phyloP scores from a whole-genome alignment of 2,797 vertebrate genomes.

The Falco novaeseelandiae region DNA sequence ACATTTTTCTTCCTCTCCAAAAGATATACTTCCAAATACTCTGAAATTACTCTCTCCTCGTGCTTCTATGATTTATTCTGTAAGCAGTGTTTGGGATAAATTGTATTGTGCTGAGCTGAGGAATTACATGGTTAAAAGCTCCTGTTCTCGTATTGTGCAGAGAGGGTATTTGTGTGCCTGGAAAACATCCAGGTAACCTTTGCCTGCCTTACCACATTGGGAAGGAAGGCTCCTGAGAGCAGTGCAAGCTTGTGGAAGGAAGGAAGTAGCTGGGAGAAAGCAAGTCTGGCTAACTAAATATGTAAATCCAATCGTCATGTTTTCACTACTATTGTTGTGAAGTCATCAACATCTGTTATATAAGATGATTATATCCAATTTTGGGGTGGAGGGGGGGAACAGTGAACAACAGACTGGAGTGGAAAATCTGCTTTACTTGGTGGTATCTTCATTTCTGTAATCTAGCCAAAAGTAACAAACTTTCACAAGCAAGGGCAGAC shows the following conservation, averaged over 20 bases:
- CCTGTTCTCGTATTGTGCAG: background rate
- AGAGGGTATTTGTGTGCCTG: background rate
- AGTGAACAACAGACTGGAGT: background rate
- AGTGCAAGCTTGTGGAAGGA: background rate
- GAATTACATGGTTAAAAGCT: background rate
- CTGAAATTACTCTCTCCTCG: background rate
- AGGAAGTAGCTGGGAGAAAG: background rate
- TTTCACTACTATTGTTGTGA: background rate
- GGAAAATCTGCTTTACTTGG: background rate
- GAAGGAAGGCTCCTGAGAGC: background rate
- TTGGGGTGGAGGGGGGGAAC: background rate
- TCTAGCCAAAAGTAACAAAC: background rate
- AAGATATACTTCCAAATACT: background rate
- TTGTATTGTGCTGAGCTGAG: background rate
- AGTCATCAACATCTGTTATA: background rate
- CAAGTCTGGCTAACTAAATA: background rate
- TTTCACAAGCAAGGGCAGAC: background rate
- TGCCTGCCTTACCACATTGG: background rate
- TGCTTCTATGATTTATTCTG: background rate
- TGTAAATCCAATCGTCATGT: accelerated
- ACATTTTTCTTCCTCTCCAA: background rate
- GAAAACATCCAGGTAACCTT: background rate
- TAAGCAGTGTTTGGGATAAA: background rate
- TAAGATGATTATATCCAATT: background rate
- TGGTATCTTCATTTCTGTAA: background rate